These are phyloP conservation scores for Oeneis ivallda DNA, from an alignment of 2,888 invertebrate species.

Conservation along the genomic window DNA sequence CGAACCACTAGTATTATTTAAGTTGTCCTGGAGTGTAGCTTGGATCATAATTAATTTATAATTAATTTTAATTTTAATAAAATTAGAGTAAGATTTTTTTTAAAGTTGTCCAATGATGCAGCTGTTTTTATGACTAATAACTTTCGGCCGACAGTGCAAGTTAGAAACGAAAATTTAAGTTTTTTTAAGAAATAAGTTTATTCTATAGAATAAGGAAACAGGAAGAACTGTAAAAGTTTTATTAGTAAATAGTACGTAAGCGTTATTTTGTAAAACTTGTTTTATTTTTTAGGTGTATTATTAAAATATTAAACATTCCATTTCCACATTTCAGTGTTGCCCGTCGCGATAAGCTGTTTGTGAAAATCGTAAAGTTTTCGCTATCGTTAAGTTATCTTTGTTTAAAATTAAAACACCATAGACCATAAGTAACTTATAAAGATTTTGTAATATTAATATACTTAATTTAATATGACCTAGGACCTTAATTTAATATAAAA, in stretches of 20 bases:
- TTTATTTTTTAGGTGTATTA: constrained; percentile 10
- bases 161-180: constrained; percentile 24
- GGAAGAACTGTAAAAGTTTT: constrained; percentile 30
- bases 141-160: constrained; percentile 54
- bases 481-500: not conserved
- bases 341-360: not conserved
- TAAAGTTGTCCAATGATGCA: constrained; percentile 46
- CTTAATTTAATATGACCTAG: too few relatives aligned
- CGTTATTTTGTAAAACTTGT: not conserved
- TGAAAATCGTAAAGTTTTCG: not conserved
- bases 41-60: constrained; percentile 17
- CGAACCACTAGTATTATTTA: too few relatives aligned
- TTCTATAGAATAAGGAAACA: constrained; percentile 10
- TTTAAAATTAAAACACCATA: too few relatives aligned
- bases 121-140: constrained; percentile 38
- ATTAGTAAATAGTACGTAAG: constrained; percentile 19
- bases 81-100: constrained; percentile 15
- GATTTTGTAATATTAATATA: not conserved
- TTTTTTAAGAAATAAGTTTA: constrained; percentile 10
- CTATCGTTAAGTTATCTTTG: too few relatives aligned
- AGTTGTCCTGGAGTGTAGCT: constrained; percentile 49
- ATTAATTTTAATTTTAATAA: constrained; percentile 29
- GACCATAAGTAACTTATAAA: too few relatives aligned
- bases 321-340: constrained; percentile 17
- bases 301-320: constrained; percentile 34